These are phyloP conservation scores for Aphidius gifuensis DNA, from an alignment of 1,140 invertebrate species.

Conservation along the genomic window DNA sequence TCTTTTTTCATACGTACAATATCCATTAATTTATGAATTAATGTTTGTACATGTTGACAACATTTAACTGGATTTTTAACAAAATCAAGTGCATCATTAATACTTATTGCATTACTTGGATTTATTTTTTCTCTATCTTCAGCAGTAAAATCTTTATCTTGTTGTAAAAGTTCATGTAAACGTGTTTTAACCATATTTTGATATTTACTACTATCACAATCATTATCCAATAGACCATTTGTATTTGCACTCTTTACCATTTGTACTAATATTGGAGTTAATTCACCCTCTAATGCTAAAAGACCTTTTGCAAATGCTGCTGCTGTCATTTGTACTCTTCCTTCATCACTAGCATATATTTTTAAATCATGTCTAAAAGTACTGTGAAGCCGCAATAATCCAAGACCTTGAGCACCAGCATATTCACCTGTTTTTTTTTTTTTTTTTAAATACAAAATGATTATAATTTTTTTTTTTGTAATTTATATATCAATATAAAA, in stretches of 20 bases:
- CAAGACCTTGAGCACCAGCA: constrained; percentile 86
- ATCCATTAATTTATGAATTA: constrained; percentile 83
- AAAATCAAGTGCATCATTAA: constrained; percentile 86
- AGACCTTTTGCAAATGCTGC: constrained; percentile 98
- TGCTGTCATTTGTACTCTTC: constrained; percentile 98
- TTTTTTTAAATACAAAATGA: constrained; percentile 12
- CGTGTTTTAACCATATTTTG: constrained; percentile 94
- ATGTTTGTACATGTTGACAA: constrained; percentile 83
- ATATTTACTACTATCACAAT: constrained; percentile 94
- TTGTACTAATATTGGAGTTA: constrained; percentile 98
- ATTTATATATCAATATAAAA: no score
- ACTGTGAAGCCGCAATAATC: constrained; percentile 89
- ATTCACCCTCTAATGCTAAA: constrained; percentile 93
- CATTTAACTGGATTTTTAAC: constrained; percentile 95
- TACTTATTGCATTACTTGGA: constrained; percentile 82
- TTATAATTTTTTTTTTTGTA: background rate
- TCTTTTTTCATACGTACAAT: constrained; percentile 84
- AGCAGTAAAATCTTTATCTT: constrained; percentile 82
- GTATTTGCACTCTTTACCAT: constrained; percentile 99
- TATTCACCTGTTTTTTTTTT: constrained; percentile 68
- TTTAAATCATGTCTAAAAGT: constrained; percentile 99
- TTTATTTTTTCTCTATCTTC: constrained; percentile 87
- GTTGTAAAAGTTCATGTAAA: constrained; percentile 89
- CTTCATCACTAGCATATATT: constrained; percentile 99
- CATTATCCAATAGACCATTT: constrained; percentile 96